Evolutionary conservation across 2,888 invertebrate genomes (phyloP).

Genomic region (Cataglyphis albicans): DNA sequence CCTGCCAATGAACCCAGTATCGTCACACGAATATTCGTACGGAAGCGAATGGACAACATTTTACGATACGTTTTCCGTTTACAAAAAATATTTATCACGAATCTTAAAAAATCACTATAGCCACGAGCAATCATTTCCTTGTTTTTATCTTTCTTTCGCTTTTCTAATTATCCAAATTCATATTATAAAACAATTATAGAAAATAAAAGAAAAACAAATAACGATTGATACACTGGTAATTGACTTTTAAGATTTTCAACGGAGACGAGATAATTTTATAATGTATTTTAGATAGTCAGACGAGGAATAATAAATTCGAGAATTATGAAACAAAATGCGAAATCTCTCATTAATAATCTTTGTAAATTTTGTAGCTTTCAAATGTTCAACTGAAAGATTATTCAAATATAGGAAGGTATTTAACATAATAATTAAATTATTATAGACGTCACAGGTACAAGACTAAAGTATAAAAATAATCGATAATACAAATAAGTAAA

Average conservation of each 20-base stretch:
- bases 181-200: neutral
- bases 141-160: neutral
- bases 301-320: neutral
- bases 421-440: constrained; percentile 1
- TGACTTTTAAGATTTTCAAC: neutral
- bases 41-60: constrained; percentile 11
- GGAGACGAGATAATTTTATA: neutral
- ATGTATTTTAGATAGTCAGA: neutral
- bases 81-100: neutral
- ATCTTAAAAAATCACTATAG: neutral
- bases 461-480: neutral
- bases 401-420: neutral
- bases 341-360: neutral
- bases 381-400: neutral
- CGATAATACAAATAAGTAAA: neutral
- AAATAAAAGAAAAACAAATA: neutral
- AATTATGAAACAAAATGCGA: neutral
- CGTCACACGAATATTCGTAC: constrained; percentile 30
- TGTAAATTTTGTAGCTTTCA: neutral
- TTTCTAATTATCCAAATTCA: neutral
- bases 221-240: neutral
- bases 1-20: constrained; percentile 36
- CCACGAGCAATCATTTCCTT: neutral
- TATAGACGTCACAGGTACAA: neutral
- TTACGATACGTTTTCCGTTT: neutral